A percentile compares a stretch with the other conserved stretches of the same genome.
phyloP scores from a whole-genome alignment of 2,797 vertebrate species.

The Pangasius sanitwongsei region DNA sequence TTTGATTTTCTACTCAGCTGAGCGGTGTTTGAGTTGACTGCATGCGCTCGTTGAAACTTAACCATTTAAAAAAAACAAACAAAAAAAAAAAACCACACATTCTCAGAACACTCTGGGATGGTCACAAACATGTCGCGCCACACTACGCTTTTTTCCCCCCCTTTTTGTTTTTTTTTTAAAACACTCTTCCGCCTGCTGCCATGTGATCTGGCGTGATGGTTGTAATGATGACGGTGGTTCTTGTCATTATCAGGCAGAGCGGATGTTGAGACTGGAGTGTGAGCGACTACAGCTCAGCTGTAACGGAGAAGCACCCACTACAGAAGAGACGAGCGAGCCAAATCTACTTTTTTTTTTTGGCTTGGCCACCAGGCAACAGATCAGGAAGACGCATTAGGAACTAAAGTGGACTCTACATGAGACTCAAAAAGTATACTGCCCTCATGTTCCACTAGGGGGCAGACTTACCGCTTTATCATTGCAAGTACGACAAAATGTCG shows the following conservation, averaged over 20 bases:
- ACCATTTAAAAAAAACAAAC: background rate
- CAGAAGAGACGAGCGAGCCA: slow-evolving; percentile 66
- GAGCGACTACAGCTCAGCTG: slow-evolving; percentile 68
- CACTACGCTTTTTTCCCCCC: background rate
- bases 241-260: slow-evolving; percentile 86
- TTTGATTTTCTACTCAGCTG: slow-evolving; percentile 16
- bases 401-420: slow-evolving; percentile 51
- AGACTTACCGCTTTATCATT: slow-evolving; percentile 25
- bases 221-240: slow-evolving; percentile 80
- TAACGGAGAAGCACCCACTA: slow-evolving; percentile 68
- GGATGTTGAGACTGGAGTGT: slow-evolving; percentile 83
- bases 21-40: slow-evolving; percentile 29
- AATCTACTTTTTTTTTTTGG: slow-evolving; percentile 50
- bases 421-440: background rate
- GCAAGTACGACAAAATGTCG: slow-evolving; percentile 40
- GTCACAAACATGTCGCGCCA: slow-evolving; percentile 25
- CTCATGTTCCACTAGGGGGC: slow-evolving; percentile 61
- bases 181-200: slow-evolving; percentile 58
- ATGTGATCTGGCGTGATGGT: slow-evolving; percentile 65
- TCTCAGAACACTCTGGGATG: slow-evolving; percentile 21
- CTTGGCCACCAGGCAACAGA: slow-evolving; percentile 64
- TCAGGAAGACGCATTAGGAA: slow-evolving; percentile 56
- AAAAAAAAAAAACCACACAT: background rate
- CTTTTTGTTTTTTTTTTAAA: background rate
- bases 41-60: slow-evolving; percentile 29